phyloP scores from a whole-genome alignment of 2,113 vertebrate species.

The Thomomys bottae region DNA sequence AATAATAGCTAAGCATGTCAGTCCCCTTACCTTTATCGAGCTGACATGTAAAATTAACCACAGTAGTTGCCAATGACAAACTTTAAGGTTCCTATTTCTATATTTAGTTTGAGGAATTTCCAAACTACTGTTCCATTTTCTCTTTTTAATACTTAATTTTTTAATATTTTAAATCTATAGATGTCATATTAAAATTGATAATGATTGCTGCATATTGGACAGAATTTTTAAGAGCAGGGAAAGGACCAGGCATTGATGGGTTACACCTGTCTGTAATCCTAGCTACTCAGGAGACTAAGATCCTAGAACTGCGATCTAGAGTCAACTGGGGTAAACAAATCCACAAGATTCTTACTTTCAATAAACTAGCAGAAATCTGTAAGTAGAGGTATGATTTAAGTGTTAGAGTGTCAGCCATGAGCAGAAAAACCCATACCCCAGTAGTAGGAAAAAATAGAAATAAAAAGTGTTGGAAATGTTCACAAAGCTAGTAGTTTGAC shows the following conservation, averaged over 20 bases:
- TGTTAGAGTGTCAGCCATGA: no score
- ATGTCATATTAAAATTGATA: not conserved
- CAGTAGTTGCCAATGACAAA: not conserved
- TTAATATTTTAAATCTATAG: not conserved
- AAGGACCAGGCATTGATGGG: no score
- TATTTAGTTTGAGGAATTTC: not conserved
- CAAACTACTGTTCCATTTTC: not conserved
- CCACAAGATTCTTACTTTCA: no score
- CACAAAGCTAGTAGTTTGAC: not conserved
- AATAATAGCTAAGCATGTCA: not conserved
- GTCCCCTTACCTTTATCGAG: not conserved
- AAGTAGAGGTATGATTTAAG: no score
- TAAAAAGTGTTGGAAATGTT: no score
- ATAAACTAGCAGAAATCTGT: no score
- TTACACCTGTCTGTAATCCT: no score
- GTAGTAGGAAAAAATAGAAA: no score
- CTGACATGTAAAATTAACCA: not conserved
- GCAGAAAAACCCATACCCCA: no score
- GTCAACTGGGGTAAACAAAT: no score
- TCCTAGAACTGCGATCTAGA: no score
- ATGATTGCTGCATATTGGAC: not conserved
- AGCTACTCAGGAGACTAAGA: no score
- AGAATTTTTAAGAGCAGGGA: not conserved
- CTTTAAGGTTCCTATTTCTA: not conserved
- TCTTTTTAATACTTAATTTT: not conserved